Conservation (phyloP, 2,888 invertebrate genomes). For the Conomelus anceps region DNA sequence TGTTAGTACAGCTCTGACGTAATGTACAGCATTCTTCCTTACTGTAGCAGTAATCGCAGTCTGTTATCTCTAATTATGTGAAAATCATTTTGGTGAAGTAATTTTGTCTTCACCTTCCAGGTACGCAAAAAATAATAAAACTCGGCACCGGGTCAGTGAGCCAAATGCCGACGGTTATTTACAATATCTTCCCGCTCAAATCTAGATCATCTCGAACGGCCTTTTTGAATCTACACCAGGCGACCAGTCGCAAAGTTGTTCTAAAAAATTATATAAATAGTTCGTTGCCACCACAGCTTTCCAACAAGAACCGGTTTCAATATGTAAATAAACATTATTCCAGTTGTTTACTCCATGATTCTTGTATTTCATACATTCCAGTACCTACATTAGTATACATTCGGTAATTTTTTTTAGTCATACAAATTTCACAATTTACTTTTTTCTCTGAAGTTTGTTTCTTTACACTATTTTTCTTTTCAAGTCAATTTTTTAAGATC, state of each 20-base stretch:
- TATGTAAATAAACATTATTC: neutral
- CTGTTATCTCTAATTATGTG: neutral
- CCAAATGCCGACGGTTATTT: neutral
- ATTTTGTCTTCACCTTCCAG: neutral
- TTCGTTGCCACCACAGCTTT: neutral
- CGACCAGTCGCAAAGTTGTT: neutral
- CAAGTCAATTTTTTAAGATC: no score
- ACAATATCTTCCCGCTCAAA: neutral
- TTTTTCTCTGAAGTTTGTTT: no score
- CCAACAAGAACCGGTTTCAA: neutral
- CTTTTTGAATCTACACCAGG: neutral
- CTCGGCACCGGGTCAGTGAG: neutral
- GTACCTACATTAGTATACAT: no score
- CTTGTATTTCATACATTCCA: no score
- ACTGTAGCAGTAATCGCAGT: neutral
- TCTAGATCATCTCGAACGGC: neutral
- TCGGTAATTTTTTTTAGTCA: no score
- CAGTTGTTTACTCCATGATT: neutral
- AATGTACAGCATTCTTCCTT: neutral
- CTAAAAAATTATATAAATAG: neutral
- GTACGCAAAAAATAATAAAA: neutral
- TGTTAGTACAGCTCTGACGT: neutral
- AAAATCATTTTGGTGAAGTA: neutral
- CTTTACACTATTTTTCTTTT: no score
- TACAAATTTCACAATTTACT: no score